Base-by-base conservation (phyloP, 2,797 vertebrate species). In the Mormyrus hasselquistii region DNA sequence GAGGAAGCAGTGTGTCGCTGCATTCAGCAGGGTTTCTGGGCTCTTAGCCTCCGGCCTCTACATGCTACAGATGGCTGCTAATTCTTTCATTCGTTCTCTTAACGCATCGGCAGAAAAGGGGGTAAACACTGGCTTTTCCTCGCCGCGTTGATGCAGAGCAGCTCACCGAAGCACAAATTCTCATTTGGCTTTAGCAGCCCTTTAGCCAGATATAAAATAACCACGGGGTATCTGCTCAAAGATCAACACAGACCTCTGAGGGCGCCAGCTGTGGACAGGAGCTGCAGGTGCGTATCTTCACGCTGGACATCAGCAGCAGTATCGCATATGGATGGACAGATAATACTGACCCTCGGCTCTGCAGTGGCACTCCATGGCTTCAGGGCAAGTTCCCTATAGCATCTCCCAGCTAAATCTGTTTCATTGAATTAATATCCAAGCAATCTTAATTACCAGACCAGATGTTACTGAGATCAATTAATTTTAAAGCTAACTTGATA, bases 1-100 rank as follows among this genome's bases (percentile, higher is more conserved):
- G 91, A 91, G 91, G 93, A 91, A 93, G 93, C 92, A 93, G 92
- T 92, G 90, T 94, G 93, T 95, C 94, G 94, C 93, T 92, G 92
- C 92, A 94, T 93, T 90, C 93, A 94, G 93, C 76, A 16, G 86
- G 92, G 91, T 94, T 92, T 92, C 69, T 57, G 93, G 95, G 93
- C 92, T 88, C 94, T 93, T 93, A 55, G 93, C 94, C 95, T 93
- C 87, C 90, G 92, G 94, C 91, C 86, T 91, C 93, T 92, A 94
- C 94, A 94, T 94, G 93, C 92, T 94, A 92, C 94, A 94, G 94
- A 95, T 94, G 94, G 94, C 92, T 87, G 88, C 89, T 93, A 92
- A 92, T 94, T 95, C 93, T 95, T 92, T 94, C 93, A 93, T 93
- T 90, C 92, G 90, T 92, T 91, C 93, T 94, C 92, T 91, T 86